Conservation (phyloP, 2,888 invertebrate species). For the Leistus spinibarbis region DNA sequence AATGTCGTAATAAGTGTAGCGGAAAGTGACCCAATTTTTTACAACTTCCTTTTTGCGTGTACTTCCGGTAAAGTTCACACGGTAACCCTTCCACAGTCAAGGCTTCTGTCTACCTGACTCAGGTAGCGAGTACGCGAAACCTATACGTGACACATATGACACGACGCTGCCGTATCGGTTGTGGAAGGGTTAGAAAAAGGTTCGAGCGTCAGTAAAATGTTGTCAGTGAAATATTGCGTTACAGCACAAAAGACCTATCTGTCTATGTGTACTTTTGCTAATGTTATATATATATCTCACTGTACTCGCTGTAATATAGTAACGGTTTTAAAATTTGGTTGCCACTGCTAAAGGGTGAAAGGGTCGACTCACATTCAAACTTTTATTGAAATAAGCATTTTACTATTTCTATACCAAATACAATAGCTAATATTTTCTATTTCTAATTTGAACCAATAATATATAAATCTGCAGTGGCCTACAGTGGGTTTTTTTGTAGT, state of each 20-base stretch:
- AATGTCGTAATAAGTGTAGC: slow-evolving; percentile 51
- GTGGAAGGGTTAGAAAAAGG: neutral
- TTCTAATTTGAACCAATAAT: neutral
- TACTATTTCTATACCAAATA: neutral
- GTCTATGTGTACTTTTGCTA: slow-evolving; percentile 43
- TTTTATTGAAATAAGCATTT: neutral
- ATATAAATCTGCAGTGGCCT: too few species aligned
- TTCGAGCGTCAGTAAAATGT: neutral
- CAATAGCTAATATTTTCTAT: neutral
- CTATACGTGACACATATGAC: neutral
- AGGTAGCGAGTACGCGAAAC: neutral
- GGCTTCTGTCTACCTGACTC: neutral
- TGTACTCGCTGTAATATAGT: neutral
- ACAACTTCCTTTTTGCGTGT: slow-evolving; percentile 15
- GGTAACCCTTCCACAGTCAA: slow-evolving; percentile 28
- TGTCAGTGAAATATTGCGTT: neutral
- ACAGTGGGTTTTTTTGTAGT: too few species aligned
- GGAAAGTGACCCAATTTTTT: slow-evolving; percentile 45
- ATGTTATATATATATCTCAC: neutral
- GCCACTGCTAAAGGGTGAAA: neutral
- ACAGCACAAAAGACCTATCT: slow-evolving; percentile 42
- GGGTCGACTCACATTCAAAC: too few species aligned
- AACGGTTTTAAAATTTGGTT: neutral
- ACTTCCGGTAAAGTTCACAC: slow-evolving; percentile 31
- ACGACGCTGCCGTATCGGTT: neutral